Evolutionary conservation across 2,797 vertebrate genomes (phyloP).

Genomic region (Pantherophis alleghaniensis): DNA sequence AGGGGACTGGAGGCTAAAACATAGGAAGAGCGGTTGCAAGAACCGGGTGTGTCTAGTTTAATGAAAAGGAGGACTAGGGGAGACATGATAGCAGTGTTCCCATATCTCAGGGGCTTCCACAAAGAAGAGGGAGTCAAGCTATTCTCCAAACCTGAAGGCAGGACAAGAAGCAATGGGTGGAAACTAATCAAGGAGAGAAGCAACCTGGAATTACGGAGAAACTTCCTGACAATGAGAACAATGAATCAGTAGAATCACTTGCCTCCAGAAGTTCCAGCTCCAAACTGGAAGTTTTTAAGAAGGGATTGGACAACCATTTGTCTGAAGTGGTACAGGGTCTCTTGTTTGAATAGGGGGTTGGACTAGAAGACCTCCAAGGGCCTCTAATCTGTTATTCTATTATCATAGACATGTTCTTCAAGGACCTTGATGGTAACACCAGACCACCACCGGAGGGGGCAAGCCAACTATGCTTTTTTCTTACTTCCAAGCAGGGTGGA

Average conservation of each 20-base stretch:
- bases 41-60: neutral
- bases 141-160: neutral
- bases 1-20: neutral
- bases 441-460: conserved; percentile 43
- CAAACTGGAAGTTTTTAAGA: neutral
- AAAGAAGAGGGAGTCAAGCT: neutral
- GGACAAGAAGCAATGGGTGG: neutral
- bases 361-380: too few species aligned
- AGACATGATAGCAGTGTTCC: neutral
- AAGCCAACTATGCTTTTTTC: neutral
- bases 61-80: neutral
- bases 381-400: too few species aligned
- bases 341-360: too few species aligned
- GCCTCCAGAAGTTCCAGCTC: neutral
- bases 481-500: neutral
- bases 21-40: neutral
- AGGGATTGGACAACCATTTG: neutral
- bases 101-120: neutral
- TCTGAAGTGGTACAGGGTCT: neutral
- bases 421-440: neutral
- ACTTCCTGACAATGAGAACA: accelerated
- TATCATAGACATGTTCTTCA: neutral
- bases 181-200: neutral
- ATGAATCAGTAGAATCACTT: neutral
- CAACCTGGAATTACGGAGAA: neutral